These are phyloP conservation scores for Zalophus californianus DNA, from an alignment of 2,797 vertebrate species.

Conservation along the genomic window DNA sequence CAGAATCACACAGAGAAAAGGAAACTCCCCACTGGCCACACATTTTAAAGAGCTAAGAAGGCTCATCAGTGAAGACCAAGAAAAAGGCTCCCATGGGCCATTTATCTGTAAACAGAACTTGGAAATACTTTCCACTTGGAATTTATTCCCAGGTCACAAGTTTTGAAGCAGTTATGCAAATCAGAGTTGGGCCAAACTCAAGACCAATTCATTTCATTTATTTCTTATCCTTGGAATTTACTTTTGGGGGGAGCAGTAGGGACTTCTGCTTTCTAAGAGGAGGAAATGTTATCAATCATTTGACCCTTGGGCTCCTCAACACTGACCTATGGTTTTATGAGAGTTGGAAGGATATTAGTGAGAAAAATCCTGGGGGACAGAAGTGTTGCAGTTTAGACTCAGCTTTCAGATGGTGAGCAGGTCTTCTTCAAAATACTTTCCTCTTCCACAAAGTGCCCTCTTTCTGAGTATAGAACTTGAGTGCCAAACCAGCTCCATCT, in stretches of 20 bases:
- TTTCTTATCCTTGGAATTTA: neutral
- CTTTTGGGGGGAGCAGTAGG: neutral
- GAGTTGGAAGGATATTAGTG: neutral
- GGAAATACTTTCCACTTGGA: slow-evolving; percentile 71
- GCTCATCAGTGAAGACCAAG: slow-evolving; percentile 70
- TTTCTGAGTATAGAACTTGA: neutral
- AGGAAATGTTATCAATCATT: neutral
- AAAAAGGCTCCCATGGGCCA: slow-evolving; percentile 67
- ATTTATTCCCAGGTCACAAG: slow-evolving; percentile 64
- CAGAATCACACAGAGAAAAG: slow-evolving; percentile 83
- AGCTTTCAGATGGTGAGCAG: neutral
- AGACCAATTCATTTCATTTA: slow-evolving; percentile 19
- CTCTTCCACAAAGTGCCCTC: neutral
- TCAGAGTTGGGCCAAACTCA: slow-evolving; percentile 10
- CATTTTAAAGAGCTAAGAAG: slow-evolving; percentile 75
- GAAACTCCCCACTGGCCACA: slow-evolving; percentile 85
- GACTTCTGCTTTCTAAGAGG: neutral
- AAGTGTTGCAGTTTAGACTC: neutral
- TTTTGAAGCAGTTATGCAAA: slow-evolving; percentile 64
- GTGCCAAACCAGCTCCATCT: neutral
- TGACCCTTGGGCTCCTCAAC: neutral
- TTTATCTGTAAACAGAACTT: slow-evolving; percentile 62
- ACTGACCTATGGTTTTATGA: neutral
- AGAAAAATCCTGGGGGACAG: neutral
- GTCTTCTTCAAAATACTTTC: neutral